A percentile compares a stretch with the other conserved stretches of the same genome.
phyloP scores from a whole-genome alignment of 2,113 vertebrate genomes.

The Peucedramus taeniatus region DNA sequence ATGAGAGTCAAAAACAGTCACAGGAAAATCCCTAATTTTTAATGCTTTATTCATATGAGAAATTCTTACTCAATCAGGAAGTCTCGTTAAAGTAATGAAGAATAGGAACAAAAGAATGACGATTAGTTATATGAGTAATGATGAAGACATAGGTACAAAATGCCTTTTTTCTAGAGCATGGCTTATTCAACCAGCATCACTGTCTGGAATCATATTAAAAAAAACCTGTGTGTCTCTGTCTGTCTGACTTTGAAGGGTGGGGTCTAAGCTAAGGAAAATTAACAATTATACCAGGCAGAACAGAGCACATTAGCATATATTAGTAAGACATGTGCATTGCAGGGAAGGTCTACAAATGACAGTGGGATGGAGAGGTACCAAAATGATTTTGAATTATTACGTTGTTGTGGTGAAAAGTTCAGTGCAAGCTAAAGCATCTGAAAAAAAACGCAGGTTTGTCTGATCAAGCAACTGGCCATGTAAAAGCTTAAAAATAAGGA shows the following conservation, averaged over 20 bases:
- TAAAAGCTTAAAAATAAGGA: background rate
- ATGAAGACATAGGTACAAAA: background rate
- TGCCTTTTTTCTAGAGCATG: background rate
- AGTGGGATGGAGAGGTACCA: background rate
- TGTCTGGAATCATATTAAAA: background rate
- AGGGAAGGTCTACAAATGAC: background rate
- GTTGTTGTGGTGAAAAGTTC: background rate
- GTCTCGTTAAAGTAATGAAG: background rate
- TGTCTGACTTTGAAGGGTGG: background rate
- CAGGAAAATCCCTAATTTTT: background rate
- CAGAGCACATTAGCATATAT: background rate
- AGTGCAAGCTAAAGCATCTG: background rate
- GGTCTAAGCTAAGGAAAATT: background rate
- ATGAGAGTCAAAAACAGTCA: background rate
- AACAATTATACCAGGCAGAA: background rate
- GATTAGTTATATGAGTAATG: background rate
- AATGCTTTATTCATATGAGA: background rate
- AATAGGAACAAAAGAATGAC: background rate
- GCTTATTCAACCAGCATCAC: background rate
- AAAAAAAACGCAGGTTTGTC: background rate
- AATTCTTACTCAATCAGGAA: constrained; percentile 17
- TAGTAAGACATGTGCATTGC: rapidly evolving
- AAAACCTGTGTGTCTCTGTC: background rate
- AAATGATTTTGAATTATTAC: background rate
- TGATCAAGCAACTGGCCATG: background rate